Conservation (phyloP, 2,888 invertebrate species). For the Thalpophila matura region DNA sequence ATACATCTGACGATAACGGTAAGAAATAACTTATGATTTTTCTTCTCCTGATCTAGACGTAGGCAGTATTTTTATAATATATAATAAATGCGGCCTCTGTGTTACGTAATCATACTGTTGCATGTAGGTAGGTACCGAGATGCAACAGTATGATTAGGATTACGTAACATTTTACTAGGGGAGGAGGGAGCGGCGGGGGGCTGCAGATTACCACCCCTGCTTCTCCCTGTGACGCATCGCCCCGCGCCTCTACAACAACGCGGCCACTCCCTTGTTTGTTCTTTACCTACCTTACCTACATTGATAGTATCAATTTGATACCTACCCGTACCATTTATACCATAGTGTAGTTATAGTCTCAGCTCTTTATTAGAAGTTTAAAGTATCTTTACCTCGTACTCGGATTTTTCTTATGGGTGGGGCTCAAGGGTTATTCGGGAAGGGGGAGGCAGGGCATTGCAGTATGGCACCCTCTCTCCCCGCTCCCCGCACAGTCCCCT, state of each 20-base stretch:
- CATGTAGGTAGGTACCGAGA: not conserved
- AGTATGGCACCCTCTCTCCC: not conserved
- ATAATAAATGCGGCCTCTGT: no score
- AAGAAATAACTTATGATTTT: not conserved
- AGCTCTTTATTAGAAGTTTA: no score
- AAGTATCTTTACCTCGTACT: no score
- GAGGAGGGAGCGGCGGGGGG: not conserved
- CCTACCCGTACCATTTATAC: no score
- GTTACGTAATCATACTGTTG: no score
- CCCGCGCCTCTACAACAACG: not conserved
- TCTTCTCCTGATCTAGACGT: not conserved
- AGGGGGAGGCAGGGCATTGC: not conserved
- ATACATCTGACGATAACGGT: slow-evolving; percentile 6
- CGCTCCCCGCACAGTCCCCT: not conserved
- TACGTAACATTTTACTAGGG: not conserved
- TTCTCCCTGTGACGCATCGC: not conserved
- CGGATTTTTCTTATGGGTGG: no score
- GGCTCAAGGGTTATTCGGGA: not conserved
- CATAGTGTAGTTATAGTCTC: no score
- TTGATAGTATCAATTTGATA: no score
- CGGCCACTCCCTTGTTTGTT: not conserved
- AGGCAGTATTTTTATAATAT: no score
- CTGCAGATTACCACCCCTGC: no score
- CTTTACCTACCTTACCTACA: no score
- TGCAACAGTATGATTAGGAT: no score